phyloP scores from a whole-genome alignment of 2,888 invertebrate species.

The Hartigia nigra region DNA sequence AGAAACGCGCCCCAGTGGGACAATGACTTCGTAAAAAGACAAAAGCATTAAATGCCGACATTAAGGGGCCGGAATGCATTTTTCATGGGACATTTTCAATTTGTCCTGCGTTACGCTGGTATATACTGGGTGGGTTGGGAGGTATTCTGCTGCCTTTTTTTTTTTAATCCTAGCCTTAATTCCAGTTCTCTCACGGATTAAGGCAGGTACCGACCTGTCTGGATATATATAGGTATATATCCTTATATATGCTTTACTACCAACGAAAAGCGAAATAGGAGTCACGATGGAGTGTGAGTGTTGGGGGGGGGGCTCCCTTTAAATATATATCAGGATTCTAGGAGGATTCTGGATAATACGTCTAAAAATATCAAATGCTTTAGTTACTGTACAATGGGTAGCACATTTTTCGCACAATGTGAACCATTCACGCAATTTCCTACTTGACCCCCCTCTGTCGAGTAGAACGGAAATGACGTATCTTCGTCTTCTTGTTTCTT shows the following conservation, averaged over 20 bases:
- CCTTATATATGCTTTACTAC: neutral
- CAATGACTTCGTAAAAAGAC: conserved; percentile 18
- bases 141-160: conserved; percentile 18
- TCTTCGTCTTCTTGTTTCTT: neutral
- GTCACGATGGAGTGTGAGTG: conserved; percentile 17
- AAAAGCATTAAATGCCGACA: conserved; percentile 13
- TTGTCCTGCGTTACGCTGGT: conserved; percentile 12
- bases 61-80: conserved; percentile 12
- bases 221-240: neutral
- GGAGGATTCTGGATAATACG: neutral
- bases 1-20: conserved; percentile 1
- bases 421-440: neutral
- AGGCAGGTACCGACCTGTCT: neutral
- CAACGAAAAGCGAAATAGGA: neutral
- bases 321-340: conserved; percentile 5
- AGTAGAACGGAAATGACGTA: neutral
- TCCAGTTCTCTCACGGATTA: conserved; percentile 37
- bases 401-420: neutral
- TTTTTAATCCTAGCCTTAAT: conserved; percentile 34
- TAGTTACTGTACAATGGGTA: neutral
- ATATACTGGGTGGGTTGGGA: neutral
- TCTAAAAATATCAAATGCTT: neutral
- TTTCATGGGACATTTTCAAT: conserved; percentile 20
- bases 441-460: neutral
- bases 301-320: conserved; percentile 12